Percentiles rank a stretch among this genome's conserved stretches.
Evolutionary conservation across 1,140 invertebrate species (phyloP).

Genomic region (Hypsibius dujardini): DNA sequence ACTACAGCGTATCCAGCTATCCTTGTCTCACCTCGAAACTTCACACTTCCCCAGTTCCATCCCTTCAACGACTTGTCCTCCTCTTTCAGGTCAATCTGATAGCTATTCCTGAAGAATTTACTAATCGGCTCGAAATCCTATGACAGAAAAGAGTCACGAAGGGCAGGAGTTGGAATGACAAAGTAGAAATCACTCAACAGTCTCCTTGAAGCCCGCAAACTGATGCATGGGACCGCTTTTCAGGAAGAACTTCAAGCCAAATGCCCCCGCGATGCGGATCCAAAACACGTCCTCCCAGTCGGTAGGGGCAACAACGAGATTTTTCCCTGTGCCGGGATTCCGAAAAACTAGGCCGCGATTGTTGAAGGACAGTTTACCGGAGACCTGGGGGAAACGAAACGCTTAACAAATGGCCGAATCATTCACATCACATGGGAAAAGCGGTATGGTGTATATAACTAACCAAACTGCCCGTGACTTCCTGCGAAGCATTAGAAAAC

Average conservation of each 20-base stretch:
- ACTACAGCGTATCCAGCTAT: background rate
- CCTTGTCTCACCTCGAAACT: constrained; percentile 52
- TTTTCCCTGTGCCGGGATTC: constrained; percentile 86
- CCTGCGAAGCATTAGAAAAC: background rate
- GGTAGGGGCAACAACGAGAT: constrained; percentile 61
- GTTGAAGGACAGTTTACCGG: constrained; percentile 71
- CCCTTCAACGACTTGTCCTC: constrained; percentile 86
- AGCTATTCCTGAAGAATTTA: constrained; percentile 65
- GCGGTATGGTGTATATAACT: background rate
- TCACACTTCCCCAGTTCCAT: constrained; percentile 96
- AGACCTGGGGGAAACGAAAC: background rate
- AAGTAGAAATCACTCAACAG: constrained; percentile 39
- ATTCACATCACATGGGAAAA: background rate
- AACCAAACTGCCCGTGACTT: background rate
- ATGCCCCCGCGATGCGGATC: constrained; percentile 70
- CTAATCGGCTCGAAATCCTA: constrained; percentile 36
- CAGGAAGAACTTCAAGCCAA: constrained; percentile 70
- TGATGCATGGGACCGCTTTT: constrained; percentile 76
- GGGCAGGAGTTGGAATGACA: constrained; percentile 16
- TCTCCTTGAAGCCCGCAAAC: constrained; percentile 81
- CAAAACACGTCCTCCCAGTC: constrained; percentile 83
- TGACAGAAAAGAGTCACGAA: constrained; percentile 13
- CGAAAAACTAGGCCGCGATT: constrained; percentile 81
- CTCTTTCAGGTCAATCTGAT: constrained; percentile 64
- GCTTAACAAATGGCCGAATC: background rate